A percentile compares a stretch with the other conserved stretches of the same genome.
Evolutionary conservation across 2,888 invertebrate species (phyloP).

Genomic region (Emmelina monodactyla): DNA sequence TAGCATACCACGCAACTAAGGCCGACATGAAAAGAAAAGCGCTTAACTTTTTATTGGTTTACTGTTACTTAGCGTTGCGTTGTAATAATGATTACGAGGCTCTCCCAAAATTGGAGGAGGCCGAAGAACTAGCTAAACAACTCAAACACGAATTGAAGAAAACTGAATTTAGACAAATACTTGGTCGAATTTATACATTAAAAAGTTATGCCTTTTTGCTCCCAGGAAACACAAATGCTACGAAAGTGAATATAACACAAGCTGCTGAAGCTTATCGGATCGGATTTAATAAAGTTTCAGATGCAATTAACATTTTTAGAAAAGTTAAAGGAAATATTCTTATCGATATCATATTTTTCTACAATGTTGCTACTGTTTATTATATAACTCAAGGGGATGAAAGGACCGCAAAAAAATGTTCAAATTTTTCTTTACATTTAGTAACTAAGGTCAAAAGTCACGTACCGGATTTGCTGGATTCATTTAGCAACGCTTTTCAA

Average conservation of each 20-base stretch:
- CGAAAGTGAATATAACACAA: constrained; percentile 34
- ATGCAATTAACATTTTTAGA: too few relatives aligned
- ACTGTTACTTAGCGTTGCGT: constrained; percentile 33
- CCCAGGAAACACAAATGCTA: constrained; percentile 25
- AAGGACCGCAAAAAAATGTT: constrained; percentile 29
- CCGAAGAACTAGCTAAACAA: constrained; percentile 29
- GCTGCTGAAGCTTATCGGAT: too few relatives aligned
- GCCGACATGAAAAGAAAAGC: constrained; percentile 44
- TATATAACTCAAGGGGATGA: constrained; percentile 38
- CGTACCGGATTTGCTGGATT: constrained; percentile 45
- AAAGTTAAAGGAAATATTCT: constrained; percentile 20
- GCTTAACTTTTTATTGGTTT: constrained; percentile 38
- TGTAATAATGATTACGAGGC: constrained; percentile 30
- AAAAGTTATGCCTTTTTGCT: constrained; percentile 34
- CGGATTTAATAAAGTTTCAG: too few relatives aligned
- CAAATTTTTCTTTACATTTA: constrained; percentile 34
- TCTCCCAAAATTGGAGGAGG: constrained; percentile 33
- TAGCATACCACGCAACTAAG: constrained; percentile 42
- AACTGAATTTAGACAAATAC: constrained; percentile 18
- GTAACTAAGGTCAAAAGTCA: constrained; percentile 39
- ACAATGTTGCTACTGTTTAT: constrained; percentile 41
- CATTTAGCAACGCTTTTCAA: constrained; percentile 50
- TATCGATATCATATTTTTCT: constrained; percentile 40
- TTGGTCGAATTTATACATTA: constrained; percentile 41
- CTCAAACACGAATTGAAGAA: constrained; percentile 2